phyloP scores from a whole-genome alignment of 2,888 invertebrate species.

The Nomada ferruginata region DNA sequence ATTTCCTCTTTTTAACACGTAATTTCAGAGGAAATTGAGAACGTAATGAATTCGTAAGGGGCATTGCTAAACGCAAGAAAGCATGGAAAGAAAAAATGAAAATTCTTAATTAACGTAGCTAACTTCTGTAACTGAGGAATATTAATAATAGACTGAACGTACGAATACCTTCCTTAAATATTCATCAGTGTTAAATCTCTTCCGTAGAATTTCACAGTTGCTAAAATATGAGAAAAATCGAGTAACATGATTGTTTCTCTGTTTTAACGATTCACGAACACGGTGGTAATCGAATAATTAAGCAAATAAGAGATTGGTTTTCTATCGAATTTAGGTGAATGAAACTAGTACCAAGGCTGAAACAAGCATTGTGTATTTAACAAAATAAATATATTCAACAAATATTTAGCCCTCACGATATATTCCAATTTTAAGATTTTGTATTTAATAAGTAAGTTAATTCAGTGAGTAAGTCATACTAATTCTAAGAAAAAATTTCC shows the following conservation, averaged over 20 bases:
- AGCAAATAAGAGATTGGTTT: not conserved
- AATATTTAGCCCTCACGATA: too few species aligned
- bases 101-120: not conserved
- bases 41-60: not conserved
- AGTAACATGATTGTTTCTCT: not conserved
- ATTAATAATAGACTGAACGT: not conserved
- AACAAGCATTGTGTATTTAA: too few species aligned
- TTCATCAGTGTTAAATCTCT: not conserved
- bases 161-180: not conserved
- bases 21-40: slow-evolving; percentile 3
- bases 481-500: too few species aligned
- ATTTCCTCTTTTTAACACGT: not conserved
- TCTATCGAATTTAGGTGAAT: not conserved
- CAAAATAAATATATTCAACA: too few species aligned
- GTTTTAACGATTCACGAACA: not conserved
- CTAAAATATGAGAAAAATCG: not conserved
- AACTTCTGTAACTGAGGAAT: not conserved
- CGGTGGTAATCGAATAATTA: not conserved
- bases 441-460: too few species aligned
- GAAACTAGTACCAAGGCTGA: not conserved
- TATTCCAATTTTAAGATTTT: too few species aligned
- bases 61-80: not conserved
- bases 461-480: too few species aligned
- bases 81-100: not conserved
- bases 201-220: not conserved